phyloP scores from a whole-genome alignment of 2,113 vertebrate genomes.

The Tonatia bakeri region DNA sequence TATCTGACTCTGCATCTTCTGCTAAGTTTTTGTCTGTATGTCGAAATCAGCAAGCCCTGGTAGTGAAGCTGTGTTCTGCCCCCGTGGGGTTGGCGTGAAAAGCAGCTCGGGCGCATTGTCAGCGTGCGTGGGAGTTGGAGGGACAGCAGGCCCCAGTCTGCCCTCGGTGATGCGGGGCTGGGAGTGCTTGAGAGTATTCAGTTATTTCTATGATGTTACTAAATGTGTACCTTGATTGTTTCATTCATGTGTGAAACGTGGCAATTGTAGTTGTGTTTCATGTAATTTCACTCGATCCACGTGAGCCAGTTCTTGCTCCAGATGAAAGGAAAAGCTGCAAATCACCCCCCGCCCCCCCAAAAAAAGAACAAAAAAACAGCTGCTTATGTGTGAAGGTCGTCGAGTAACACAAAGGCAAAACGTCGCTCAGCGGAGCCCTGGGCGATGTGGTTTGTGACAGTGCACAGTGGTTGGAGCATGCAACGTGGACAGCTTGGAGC shows the following conservation, averaged over 20 bases:
- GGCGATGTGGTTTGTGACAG: background rate
- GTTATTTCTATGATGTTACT: background rate
- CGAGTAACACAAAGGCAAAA: background rate
- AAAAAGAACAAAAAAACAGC: background rate
- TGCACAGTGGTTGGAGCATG: background rate
- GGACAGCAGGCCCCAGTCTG: background rate
- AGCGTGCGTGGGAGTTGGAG: background rate
- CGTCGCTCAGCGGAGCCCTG: background rate
- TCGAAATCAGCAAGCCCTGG: background rate
- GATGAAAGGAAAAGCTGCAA: background rate
- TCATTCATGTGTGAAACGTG: background rate
- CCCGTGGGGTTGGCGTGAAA: background rate
- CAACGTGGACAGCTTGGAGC: background rate
- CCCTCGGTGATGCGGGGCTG: background rate
- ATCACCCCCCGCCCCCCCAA: too few species aligned
- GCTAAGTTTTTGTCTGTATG: background rate
- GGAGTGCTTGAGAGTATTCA: background rate
- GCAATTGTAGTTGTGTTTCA: background rate
- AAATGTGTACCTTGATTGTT: background rate
- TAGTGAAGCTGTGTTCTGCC: background rate
- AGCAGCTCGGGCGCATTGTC: background rate
- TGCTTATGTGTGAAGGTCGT: background rate
- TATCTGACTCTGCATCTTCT: background rate
- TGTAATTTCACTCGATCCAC: background rate
- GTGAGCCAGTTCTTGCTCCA: background rate